Evolutionary conservation across 2,113 vertebrate genomes (phyloP).

Genomic region (Cynoglossus semilaevis): DNA sequence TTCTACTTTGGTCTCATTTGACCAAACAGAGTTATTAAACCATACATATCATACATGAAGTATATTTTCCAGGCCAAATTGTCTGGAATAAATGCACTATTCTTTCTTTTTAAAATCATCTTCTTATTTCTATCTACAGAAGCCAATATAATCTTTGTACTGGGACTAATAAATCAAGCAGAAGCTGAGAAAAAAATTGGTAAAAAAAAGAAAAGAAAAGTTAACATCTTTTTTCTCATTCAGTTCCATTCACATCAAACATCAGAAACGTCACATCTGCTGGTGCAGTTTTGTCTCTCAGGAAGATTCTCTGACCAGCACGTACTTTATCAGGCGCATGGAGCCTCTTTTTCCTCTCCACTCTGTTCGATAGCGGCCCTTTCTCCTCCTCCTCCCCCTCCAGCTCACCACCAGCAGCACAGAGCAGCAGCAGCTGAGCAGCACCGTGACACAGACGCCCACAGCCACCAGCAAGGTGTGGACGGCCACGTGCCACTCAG

Average conservation of each 20-base stretch:
- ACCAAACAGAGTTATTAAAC: too few species aligned
- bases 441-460: slow-evolving; percentile 70
- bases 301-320: slow-evolving; percentile 68
- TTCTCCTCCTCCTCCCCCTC: slow-evolving; percentile 73
- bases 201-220: too few species aligned
- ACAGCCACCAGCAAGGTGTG: slow-evolving; percentile 75
- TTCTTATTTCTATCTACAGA: too few species aligned
- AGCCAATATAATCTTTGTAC: too few species aligned
- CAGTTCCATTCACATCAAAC: background rate
- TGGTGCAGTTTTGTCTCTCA: slow-evolving; percentile 41
- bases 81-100: too few species aligned
- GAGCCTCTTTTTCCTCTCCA: slow-evolving; percentile 58
- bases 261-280: background rate
- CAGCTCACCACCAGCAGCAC: slow-evolving; percentile 69
- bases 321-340: slow-evolving; percentile 75
- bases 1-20: too few species aligned
- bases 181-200: too few species aligned
- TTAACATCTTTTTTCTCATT: background rate
- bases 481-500: slow-evolving; percentile 65
- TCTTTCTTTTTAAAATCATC: too few species aligned
- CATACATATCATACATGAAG: too few species aligned
- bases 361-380: slow-evolving; percentile 75
- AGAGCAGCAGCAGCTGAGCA: slow-evolving; percentile 81
- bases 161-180: too few species aligned
- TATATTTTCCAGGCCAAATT: too few species aligned